phyloP scores from a whole-genome alignment of 2,113 vertebrate species.

The Hiodon tergisus region DNA sequence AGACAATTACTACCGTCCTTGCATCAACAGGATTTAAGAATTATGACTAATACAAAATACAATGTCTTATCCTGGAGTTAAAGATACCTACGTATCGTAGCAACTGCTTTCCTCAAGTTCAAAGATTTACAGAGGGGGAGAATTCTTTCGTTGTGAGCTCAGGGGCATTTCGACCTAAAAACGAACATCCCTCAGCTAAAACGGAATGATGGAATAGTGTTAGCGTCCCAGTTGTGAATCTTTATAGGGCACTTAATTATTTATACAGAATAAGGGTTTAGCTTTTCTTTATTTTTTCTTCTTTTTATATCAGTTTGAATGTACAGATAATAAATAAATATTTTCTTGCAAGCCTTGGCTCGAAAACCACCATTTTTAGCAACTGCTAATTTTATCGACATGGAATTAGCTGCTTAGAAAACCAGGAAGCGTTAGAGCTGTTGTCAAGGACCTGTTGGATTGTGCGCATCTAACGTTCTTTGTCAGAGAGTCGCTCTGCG shows the following conservation, averaged over 20 bases:
- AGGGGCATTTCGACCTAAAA: not conserved
- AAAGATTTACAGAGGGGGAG: not conserved
- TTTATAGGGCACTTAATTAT: not conserved
- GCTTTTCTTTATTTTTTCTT: not conserved
- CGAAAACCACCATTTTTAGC: not conserved
- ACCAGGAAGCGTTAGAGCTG: not conserved
- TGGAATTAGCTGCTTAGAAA: not conserved
- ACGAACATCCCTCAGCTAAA: not conserved
- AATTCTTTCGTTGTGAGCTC: not conserved
- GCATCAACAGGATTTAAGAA: constrained; percentile 8
- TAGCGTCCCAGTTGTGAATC: not conserved
- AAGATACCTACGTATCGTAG: constrained; percentile 4
- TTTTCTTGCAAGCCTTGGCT: not conserved
- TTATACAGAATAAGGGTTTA: not conserved
- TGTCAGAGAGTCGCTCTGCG: no score
- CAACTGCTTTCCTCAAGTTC: constrained; percentile 5
- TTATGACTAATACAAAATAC: constrained; percentile 12
- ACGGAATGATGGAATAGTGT: not conserved
- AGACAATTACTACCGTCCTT: not conserved
- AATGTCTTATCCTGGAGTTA: not conserved
- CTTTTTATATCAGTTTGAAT: no score
- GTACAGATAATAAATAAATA: no score
- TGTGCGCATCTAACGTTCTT: not conserved
- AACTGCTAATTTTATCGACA: not conserved
- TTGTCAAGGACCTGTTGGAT: not conserved